Evolutionary conservation across 2,113 vertebrate genomes (phyloP).

Genomic region (Macroglossus sobrinus): DNA sequence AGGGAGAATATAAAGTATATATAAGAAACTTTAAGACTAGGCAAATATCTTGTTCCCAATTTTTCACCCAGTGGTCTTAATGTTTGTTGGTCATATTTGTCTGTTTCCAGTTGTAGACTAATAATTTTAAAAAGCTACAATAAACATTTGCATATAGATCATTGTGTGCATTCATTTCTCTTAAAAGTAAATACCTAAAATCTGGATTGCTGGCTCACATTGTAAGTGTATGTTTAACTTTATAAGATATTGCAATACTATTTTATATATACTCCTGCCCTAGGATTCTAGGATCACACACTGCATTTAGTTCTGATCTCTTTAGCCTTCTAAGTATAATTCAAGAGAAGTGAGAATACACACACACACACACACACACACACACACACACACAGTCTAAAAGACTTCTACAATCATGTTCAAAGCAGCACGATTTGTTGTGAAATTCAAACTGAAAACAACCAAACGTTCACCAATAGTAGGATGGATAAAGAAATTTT

Average conservation of each 20-base stretch:
- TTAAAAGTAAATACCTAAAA: neutral
- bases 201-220: neutral
- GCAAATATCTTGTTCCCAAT: neutral
- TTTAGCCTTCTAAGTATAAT: neutral
- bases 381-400: neutral
- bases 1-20: neutral
- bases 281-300: neutral
- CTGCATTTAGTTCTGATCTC: neutral
- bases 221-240: neutral
- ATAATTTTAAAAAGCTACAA: neutral
- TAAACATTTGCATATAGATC: neutral
- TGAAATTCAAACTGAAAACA: neutral
- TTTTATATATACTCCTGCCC: neutral
- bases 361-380: too few relatives aligned
- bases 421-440: neutral
- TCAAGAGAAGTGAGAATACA: neutral
- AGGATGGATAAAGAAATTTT: neutral
- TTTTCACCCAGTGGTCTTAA: neutral
- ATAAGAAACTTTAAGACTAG: neutral
- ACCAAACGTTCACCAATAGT: neutral
- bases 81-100: neutral
- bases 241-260: neutral
- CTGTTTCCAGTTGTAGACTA: neutral
- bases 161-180: neutral
- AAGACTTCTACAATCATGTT: neutral